Evolutionary conservation across 2,888 invertebrate species (phyloP).

Genomic region (Heteromyza rotundicornis): DNA sequence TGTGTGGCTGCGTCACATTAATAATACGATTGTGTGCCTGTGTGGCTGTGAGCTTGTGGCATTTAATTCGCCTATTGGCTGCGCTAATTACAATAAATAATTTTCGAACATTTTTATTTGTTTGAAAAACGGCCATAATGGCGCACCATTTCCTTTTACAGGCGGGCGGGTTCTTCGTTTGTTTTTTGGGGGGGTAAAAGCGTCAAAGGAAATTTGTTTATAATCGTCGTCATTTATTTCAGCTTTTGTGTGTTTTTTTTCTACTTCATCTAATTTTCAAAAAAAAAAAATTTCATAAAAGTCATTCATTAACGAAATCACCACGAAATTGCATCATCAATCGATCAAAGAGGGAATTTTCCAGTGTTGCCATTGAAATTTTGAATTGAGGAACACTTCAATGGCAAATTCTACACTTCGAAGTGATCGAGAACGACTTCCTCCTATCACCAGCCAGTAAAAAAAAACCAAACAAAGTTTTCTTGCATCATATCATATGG

Average conservation of each 20-base stretch:
- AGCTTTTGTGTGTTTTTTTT: not conserved
- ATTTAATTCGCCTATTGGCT: slow-evolving; percentile 19
- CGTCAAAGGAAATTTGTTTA: slow-evolving; percentile 55
- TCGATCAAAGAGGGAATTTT: too few species aligned
- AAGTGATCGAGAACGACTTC: too few species aligned
- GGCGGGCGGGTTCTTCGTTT: not conserved
- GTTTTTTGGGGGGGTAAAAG: slow-evolving; percentile 12
- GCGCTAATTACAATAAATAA: slow-evolving; percentile 32
- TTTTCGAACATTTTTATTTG: slow-evolving; percentile 19
- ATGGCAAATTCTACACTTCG: too few species aligned
- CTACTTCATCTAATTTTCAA: not conserved
- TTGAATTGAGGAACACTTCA: too few species aligned
- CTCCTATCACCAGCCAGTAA: too few species aligned
- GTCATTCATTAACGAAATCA: slow-evolving; percentile 1
- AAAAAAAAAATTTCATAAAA: not conserved
- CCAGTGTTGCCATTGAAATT: too few species aligned
- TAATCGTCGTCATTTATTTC: slow-evolving; percentile 39
- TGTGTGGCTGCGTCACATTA: slow-evolving; percentile 15
- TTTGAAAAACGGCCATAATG: slow-evolving; percentile 20
- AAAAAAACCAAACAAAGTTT: too few species aligned
- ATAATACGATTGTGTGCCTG: not conserved
- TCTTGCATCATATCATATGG: too few species aligned
- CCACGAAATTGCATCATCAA: not conserved
- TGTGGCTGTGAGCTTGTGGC: not conserved
- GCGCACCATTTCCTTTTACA: slow-evolving; percentile 19